Conservation (phyloP, 1,140 invertebrate species). For the Eumeta japonica region DNA sequence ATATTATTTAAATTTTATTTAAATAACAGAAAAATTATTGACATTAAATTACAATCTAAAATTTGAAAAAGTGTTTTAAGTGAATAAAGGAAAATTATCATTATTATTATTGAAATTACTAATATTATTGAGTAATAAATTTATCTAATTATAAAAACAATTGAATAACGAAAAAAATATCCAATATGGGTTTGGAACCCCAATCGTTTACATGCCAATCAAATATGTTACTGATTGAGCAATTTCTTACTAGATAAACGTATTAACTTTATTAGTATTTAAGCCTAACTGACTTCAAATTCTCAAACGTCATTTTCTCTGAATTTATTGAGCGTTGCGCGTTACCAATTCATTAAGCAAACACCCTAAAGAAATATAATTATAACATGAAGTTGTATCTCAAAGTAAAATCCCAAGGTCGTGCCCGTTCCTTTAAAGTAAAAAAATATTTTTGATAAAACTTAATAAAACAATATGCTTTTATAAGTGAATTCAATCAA, state of each 20-base stretch:
- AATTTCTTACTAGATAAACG: background rate
- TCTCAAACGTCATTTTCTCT: background rate
- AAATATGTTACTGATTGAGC: background rate
- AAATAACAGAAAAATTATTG: background rate
- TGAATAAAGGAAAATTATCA: background rate
- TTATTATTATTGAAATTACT: background rate
- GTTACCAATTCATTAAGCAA: background rate
- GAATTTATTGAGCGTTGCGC: background rate
- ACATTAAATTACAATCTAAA: background rate
- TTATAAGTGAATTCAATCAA: too few relatives aligned
- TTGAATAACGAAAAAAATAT: too few relatives aligned
- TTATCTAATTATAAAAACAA: background rate
- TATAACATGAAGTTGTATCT: background rate
- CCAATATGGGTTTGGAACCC: too few relatives aligned
- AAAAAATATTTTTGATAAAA: background rate
- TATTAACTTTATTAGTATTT: background rate
- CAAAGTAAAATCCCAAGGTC: background rate
- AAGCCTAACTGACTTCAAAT: background rate
- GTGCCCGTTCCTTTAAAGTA: background rate
- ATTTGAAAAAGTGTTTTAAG: background rate
- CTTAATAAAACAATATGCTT: background rate
- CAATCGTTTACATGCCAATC: background rate
- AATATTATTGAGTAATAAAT: background rate
- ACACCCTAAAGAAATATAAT: background rate
- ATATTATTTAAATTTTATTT: background rate